Evolutionary conservation across 2,797 vertebrate genomes (phyloP), one percentile per base, ranked within the genome.

Genomic region (Chelmon rostratus): DNA sequence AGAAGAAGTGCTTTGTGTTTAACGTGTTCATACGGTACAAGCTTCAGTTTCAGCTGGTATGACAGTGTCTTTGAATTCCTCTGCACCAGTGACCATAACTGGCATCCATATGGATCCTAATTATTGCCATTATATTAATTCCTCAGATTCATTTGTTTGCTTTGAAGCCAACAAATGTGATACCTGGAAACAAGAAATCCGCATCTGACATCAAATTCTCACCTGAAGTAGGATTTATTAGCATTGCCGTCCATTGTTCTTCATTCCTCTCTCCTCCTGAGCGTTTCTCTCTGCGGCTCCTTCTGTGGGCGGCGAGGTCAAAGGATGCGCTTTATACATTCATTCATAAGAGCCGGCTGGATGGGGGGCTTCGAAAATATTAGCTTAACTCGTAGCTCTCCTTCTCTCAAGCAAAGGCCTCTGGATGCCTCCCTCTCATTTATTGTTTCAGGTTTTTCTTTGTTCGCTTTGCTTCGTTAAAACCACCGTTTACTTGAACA

Each of bases 261-360:
- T 58, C 73, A 31, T 79, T 44, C 19, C 50, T 73, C 50, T 83
- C 52, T 15, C 44, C 15, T 15, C 46, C 71, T 76, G 46, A 82
- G 70, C n/a, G 12, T 81, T 79, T 67, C 42, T 75, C 53, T 76
- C 57, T 53, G 63, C 68, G 57, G 46, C 38, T 84, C 65, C 54
- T 72, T 64, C 59, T 78, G 85, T 87, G 85, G 81, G 86, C 73
- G 83, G 71, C 77, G 63, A 89, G 88, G 91, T 92, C 82, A 91
- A 87, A 86, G 84, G 75, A 81, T 67, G 65, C 12, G 49, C 84
- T 83, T 93, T 88, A 92, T 92, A 56, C 85, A 90, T 92, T 91
- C 77, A 92, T 92, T 90, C 87, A 92, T 92, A 81, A 82, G 85
- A 72, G 47, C 28, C 59, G 72, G 77, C 78, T 79, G 81, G 54